A percentile compares a stretch with the other conserved stretches of the same genome.
These are phyloP conservation scores for Drosophila erecta DNA, from an alignment of 1,140 invertebrate species.

Conservation along the genomic window DNA sequence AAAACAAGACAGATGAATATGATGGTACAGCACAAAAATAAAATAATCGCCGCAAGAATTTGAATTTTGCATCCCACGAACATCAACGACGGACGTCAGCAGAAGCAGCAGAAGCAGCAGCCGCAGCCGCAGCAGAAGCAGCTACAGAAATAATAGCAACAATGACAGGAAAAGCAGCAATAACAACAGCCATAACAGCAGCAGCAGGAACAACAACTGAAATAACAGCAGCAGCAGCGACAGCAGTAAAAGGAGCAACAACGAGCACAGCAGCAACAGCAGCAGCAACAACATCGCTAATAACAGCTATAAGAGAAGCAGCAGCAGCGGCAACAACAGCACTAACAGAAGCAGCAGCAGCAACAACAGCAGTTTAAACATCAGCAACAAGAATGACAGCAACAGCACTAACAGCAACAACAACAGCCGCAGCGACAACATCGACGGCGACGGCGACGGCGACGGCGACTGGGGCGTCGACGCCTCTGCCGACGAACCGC, in stretches of 20 bases:
- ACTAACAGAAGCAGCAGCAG: too few relatives aligned
- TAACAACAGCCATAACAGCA: neutral
- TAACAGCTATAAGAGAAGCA: too few relatives aligned
- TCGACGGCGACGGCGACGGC: conserved; percentile 1
- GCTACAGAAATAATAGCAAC: neutral
- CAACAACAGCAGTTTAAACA: too few relatives aligned
- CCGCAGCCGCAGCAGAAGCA: too few relatives aligned
- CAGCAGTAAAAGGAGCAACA: neutral
- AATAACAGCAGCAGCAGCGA: conserved; percentile 6
- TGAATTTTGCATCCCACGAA: conserved; percentile 76
- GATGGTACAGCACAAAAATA: conserved; percentile 74
- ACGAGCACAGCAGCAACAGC: conserved; percentile 3
- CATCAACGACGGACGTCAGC: conserved; percentile 24
- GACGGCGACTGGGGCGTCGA: conserved; percentile 4
- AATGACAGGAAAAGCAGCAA: too few relatives aligned
- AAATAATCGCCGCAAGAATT: conserved; percentile 61
- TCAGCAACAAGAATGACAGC: too few relatives aligned
- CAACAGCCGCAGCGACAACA: conserved; percentile 9
- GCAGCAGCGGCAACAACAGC: too few relatives aligned
- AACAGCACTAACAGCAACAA: neutral
- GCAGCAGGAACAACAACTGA: conserved; percentile 3
- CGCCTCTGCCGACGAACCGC: conserved; percentile 10
- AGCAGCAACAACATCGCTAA: neutral
- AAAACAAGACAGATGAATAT: conserved; percentile 19
- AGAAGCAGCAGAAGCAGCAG: conserved; percentile 11